Conservation (phyloP, 1,140 invertebrate species). For the Cherax quadricarinatus region DNA sequence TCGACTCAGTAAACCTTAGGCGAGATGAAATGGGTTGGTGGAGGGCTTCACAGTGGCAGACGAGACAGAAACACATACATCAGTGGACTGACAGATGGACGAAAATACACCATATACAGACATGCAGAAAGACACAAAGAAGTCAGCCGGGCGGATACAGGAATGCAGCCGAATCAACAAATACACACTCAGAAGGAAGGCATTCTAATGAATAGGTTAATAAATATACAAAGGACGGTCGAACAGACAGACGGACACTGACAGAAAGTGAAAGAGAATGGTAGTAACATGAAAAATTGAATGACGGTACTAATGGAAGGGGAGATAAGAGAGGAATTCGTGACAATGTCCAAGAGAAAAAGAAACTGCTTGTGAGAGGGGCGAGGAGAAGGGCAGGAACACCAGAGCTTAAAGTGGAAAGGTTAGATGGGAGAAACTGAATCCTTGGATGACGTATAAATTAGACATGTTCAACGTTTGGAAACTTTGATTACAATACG, state of each 20-base stretch:
- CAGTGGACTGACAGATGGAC: slow-evolving; percentile 16
- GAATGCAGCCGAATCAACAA: no score
- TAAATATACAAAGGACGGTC: background rate
- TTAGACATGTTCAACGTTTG: no score
- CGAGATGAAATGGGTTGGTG: background rate
- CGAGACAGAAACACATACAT: background rate
- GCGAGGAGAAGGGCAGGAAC: no score
- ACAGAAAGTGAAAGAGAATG: background rate
- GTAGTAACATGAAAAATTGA: background rate
- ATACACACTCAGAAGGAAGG: no score
- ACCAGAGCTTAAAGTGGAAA: no score
- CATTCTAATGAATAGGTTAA: no score
- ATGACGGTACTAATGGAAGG: background rate
- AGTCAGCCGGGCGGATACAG: no score
- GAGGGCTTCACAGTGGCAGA: background rate
- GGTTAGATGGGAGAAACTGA: no score
- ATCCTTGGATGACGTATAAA: no score
- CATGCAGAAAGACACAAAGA: slow-evolving; percentile 10
- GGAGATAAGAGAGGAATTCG: background rate
- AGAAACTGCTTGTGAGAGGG: no score
- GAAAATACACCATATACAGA: slow-evolving; percentile 11
- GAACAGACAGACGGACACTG: background rate
- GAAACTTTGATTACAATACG: no score
- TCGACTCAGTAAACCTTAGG: background rate
- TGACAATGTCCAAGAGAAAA: no score